A percentile compares a stretch with the other conserved stretches of the same genome.
Evolutionary conservation across 2,888 invertebrate genomes (phyloP).

Genomic region (Lapara coniferarum): DNA sequence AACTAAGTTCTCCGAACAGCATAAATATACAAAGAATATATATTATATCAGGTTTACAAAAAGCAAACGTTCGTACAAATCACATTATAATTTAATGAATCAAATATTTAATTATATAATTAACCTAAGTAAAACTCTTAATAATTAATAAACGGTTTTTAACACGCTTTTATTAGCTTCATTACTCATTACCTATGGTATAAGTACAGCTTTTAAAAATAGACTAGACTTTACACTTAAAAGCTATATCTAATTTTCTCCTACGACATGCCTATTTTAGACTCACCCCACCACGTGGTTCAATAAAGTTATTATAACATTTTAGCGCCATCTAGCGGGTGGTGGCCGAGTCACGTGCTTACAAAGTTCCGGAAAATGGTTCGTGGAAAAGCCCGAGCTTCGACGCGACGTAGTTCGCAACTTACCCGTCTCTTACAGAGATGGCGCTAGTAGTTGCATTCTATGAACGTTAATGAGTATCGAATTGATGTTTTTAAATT

Average conservation of each 20-base stretch:
- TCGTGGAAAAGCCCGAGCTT: slow-evolving; percentile 36
- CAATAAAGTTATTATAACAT: slow-evolving; percentile 63
- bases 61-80: too few species aligned
- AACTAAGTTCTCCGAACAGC: too few species aligned
- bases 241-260: slow-evolving; percentile 34
- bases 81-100: too few species aligned
- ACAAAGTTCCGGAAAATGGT: slow-evolving; percentile 35
- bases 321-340: slow-evolving; percentile 73
- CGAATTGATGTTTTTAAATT: slow-evolving; percentile 21
- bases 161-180: too few species aligned
- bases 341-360: slow-evolving; percentile 51
- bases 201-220: slow-evolving; percentile 14
- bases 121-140: too few species aligned
- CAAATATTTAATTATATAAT: too few species aligned
- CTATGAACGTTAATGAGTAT: slow-evolving; percentile 19
- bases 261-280: slow-evolving; percentile 29
- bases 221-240: slow-evolving; percentile 35
- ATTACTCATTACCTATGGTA: too few species aligned
- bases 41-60: too few species aligned
- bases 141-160: too few species aligned
- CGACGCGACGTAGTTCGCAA: slow-evolving; percentile 16
- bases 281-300: slow-evolving; percentile 68
- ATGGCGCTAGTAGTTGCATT: slow-evolving; percentile 57
- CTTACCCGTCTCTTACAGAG: slow-evolving; percentile 41
- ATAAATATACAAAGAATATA: too few species aligned